A percentile compares a stretch with the other conserved stretches of the same genome.
phyloP scores from a whole-genome alignment of 2,888 invertebrate genomes.

The Magallana nippona region DNA sequence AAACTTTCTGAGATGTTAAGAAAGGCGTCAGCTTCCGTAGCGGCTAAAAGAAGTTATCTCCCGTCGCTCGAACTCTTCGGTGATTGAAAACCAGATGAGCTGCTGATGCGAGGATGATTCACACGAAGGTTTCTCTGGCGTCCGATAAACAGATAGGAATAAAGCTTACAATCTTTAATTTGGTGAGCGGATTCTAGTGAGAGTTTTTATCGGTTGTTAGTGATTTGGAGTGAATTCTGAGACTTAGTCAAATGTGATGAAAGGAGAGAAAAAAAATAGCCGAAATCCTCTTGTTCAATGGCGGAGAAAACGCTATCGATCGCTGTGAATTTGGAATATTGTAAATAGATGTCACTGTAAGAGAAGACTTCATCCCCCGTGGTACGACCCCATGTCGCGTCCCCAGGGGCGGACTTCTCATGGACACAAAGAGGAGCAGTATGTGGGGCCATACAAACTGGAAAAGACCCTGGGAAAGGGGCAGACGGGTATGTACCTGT shows the following conservation, averaged over 20 bases:
- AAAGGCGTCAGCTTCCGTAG: no score
- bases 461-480: conserved; percentile 99
- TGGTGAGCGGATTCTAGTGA: background rate
- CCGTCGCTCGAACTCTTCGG: conserved; percentile 17
- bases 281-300: conserved; percentile 22
- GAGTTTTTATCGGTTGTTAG: conserved; percentile 1
- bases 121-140: background rate
- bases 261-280: background rate
- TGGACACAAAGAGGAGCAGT: conserved; percentile 82
- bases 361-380: background rate
- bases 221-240: background rate
- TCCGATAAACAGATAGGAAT: conserved; percentile 21
- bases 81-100: conserved; percentile 18
- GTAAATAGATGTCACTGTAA: conserved; percentile 20
- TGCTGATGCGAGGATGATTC: conserved; percentile 32
- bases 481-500: conserved; percentile 91
- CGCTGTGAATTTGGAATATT: conserved; percentile 30
- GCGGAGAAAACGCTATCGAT: conserved; percentile 31
- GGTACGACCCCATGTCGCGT: conserved; percentile 49
- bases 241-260: conserved; percentile 4
- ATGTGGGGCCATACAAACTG: conserved; percentile 98
- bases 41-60: conserved; percentile 1
- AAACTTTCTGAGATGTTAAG: no score
- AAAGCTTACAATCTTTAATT: conserved; percentile 2
- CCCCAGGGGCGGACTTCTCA: conserved; percentile 48